These are phyloP conservation scores for Plecturocebus donacophilus DNA, from an alignment of 2,113 vertebrate genomes.

Conservation along the genomic window DNA sequence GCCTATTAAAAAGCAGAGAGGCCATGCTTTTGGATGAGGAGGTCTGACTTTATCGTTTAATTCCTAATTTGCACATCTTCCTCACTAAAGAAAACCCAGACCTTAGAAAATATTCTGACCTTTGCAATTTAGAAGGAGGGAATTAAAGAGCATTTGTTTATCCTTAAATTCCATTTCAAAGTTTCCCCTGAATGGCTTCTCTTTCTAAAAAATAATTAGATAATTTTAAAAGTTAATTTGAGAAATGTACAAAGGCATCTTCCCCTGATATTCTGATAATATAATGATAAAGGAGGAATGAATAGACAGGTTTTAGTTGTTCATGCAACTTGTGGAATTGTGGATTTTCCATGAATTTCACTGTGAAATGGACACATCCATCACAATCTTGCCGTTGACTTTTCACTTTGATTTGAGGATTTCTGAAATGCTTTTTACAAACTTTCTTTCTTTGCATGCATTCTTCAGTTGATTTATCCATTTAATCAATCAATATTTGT, in stretches of 20 bases:
- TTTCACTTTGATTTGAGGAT: not conserved
- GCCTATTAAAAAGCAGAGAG: constrained; percentile 69
- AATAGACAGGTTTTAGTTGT: not conserved
- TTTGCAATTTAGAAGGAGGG: constrained; percentile 34
- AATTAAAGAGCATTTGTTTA: constrained; percentile 37
- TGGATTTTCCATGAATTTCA: not conserved
- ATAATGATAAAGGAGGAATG: not conserved
- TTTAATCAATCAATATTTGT: not conserved
- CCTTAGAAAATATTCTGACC: constrained; percentile 59
- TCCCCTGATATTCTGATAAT: not conserved
- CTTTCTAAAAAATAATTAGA: not conserved
- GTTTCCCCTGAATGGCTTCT: not conserved
- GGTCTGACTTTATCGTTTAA: constrained; percentile 66
- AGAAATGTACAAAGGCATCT: not conserved
- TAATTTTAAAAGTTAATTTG: constrained; percentile 31
- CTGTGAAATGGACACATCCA: not conserved
- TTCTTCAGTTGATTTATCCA: not conserved
- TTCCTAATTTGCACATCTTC: constrained; percentile 76
- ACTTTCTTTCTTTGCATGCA: not conserved
- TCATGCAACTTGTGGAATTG: not conserved
- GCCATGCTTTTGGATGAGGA: constrained; percentile 40
- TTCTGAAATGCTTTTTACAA: not conserved
- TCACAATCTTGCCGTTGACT: not conserved
- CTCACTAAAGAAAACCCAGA: constrained; percentile 61
- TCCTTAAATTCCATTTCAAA: constrained; percentile 6